These are phyloP conservation scores for Phthorimaea operculella DNA, from an alignment of 1,140 invertebrate species.

Conservation along the genomic window DNA sequence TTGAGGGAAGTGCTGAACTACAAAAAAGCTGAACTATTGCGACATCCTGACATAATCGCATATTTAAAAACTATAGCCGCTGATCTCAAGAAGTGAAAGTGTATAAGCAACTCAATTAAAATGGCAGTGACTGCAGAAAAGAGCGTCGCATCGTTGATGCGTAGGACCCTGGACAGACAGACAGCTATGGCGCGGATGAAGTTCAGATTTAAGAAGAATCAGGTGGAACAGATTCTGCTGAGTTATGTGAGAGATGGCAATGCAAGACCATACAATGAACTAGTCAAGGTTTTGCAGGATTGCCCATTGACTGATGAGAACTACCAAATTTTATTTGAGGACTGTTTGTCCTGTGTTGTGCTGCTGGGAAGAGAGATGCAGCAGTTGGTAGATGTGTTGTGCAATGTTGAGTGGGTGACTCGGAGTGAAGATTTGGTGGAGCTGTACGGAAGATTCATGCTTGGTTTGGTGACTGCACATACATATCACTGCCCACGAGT, in stretches of 20 bases:
- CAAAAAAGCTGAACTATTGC: constrained; percentile 58
- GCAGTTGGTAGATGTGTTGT: constrained; percentile 49
- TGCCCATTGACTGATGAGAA: constrained; percentile 53
- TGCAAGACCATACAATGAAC: constrained; percentile 42
- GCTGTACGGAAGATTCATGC: constrained; percentile 45
- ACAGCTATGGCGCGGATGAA: constrained; percentile 38
- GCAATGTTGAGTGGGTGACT: constrained; percentile 46
- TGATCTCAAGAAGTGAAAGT: constrained; percentile 46
- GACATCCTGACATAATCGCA: constrained; percentile 56
- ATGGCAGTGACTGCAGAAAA: constrained; percentile 56
- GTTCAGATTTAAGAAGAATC: constrained; percentile 45
- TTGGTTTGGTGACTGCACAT: constrained; percentile 58
- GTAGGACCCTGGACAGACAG: constrained; percentile 53
- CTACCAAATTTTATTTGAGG: constrained; percentile 48
- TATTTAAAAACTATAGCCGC: constrained; percentile 53
- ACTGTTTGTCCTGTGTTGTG: constrained; percentile 51
- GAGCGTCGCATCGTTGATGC: constrained; percentile 56
- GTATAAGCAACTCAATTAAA: constrained; percentile 11
- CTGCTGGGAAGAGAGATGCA: constrained; percentile 48
- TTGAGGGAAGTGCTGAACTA: constrained; percentile 61
- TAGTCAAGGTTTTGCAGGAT: constrained; percentile 53
- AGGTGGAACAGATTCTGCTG: constrained; percentile 48
- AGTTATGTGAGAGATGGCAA: constrained; percentile 39
- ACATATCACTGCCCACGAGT: constrained; percentile 56
- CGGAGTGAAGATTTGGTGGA: constrained; percentile 42